Conservation (phyloP, 2,888 invertebrate species). For the Napeogenes inachia region DNA sequence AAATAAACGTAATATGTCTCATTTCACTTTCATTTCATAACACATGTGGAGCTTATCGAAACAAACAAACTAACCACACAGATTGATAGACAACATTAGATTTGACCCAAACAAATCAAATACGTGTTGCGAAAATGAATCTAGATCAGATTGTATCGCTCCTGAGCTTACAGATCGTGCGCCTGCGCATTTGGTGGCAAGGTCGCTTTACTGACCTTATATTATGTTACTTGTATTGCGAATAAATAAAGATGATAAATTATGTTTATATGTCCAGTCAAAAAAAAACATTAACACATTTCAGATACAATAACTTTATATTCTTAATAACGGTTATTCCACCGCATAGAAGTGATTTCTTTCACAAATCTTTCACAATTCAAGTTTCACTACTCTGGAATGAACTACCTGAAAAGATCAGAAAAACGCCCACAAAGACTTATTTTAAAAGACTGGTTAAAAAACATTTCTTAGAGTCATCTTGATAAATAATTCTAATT, state of each 20-base stretch:
- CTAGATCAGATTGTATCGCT: conserved; percentile 42
- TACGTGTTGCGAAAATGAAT: conserved; percentile 30
- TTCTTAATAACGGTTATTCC: too few species aligned
- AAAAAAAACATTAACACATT: neutral
- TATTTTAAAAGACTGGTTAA: too few species aligned
- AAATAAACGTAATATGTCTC: neutral
- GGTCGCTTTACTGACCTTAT: conserved; percentile 36
- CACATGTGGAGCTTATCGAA: neutral
- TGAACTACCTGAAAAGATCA: too few species aligned
- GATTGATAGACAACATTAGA: conserved; percentile 3
- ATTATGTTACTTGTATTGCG: conserved; percentile 20
- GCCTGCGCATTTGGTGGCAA: conserved; percentile 33
- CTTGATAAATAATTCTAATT: too few species aligned
- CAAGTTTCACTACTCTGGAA: too few species aligned
- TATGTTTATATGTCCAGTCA: neutral
- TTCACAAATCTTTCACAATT: too few species aligned
- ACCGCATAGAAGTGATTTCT: too few species aligned
- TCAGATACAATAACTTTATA: too few species aligned
- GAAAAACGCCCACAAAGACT: too few species aligned
- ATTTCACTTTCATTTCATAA: neutral
- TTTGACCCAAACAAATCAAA: conserved; percentile 18
- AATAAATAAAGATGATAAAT: conserved; percentile 26
- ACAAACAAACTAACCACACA: conserved; percentile 1
- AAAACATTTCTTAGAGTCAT: too few species aligned
- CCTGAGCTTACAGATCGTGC: conserved; percentile 31